These are phyloP conservation scores for Spondyliosoma cantharus DNA, from an alignment of 2,797 vertebrate species.

Conservation along the genomic window DNA sequence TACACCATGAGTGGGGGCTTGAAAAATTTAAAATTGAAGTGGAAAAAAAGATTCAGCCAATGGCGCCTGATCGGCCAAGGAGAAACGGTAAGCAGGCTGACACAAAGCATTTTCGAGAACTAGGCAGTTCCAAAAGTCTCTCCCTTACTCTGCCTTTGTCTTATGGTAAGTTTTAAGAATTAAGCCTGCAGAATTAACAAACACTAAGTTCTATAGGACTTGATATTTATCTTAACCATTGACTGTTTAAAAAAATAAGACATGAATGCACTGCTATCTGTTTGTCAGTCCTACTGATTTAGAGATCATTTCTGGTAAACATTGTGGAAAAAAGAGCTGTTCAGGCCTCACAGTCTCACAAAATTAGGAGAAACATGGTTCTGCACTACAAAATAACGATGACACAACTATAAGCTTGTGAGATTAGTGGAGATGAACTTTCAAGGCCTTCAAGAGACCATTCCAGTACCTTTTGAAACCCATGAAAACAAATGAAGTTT, in stretches of 20 bases:
- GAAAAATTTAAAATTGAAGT: slow-evolving; percentile 77
- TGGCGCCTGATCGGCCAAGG: slow-evolving; percentile 71
- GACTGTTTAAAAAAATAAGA: neutral
- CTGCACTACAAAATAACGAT: neutral
- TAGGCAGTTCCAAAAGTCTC: slow-evolving; percentile 35
- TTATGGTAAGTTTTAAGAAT: slow-evolving; percentile 2
- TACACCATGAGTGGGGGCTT: slow-evolving; percentile 66
- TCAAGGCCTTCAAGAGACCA: neutral
- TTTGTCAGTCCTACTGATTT: neutral
- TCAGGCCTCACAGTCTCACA: neutral
- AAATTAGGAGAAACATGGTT: neutral
- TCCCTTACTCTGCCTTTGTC: slow-evolving; percentile 30
- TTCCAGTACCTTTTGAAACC: neutral
- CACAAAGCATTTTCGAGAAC: slow-evolving; percentile 40
- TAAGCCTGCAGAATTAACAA: slow-evolving; percentile 11
- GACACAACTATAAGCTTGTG: neutral
- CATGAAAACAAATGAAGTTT: neutral
- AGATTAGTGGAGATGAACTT: neutral
- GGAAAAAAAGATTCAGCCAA: slow-evolving; percentile 70
- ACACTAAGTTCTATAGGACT: slow-evolving; percentile 1
- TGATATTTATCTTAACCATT: slow-evolving; percentile 4
- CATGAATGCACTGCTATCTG: neutral
- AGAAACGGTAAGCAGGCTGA: slow-evolving; percentile 53
- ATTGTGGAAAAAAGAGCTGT: neutral
- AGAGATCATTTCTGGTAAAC: neutral